phyloP scores from a whole-genome alignment of 2,888 invertebrate species.

The Polylopha cassiicola region DNA sequence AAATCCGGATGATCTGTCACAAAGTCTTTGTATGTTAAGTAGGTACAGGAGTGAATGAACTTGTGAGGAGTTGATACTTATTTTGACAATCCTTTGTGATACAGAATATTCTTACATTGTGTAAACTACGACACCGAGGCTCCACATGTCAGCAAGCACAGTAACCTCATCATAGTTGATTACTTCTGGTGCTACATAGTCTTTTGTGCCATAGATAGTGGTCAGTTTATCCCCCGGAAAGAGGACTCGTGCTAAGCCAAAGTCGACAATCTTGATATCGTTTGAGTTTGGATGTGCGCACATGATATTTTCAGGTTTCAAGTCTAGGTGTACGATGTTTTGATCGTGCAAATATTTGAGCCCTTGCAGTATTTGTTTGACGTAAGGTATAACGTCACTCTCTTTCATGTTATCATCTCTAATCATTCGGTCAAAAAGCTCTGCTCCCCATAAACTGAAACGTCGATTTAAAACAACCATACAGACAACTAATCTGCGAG shows the following conservation, averaged over 20 bases:
- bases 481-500: no score
- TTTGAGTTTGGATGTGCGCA: conserved; percentile 90
- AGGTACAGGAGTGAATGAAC: no score
- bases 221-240: conserved; percentile 21
- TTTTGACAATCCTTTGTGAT: no score
- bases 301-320: conserved; percentile 98
- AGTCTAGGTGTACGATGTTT: conserved; percentile 91
- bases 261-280: conserved; percentile 95
- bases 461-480: no score
- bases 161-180: conserved; percentile 93
- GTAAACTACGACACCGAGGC: conserved; percentile 94
- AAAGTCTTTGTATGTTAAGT: no score
- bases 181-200: conserved; percentile 95
- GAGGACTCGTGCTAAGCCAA: conserved; percentile 83
- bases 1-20: no score
- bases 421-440: conserved; percentile 94
- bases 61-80: no score
- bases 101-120: conserved; percentile 83
- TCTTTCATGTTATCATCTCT: conserved; percentile 93
- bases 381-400: conserved; percentile 84
- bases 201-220: conserved; percentile 91
- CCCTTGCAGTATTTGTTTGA: conserved; percentile 94
- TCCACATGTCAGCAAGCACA: conserved; percentile 95
- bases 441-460: conserved; percentile 92
- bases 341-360: conserved; percentile 92